A percentile compares a stretch with the other conserved stretches of the same genome.
phyloP scores from a whole-genome alignment of 2,888 invertebrate species.

The Gasteruption jaculator region DNA sequence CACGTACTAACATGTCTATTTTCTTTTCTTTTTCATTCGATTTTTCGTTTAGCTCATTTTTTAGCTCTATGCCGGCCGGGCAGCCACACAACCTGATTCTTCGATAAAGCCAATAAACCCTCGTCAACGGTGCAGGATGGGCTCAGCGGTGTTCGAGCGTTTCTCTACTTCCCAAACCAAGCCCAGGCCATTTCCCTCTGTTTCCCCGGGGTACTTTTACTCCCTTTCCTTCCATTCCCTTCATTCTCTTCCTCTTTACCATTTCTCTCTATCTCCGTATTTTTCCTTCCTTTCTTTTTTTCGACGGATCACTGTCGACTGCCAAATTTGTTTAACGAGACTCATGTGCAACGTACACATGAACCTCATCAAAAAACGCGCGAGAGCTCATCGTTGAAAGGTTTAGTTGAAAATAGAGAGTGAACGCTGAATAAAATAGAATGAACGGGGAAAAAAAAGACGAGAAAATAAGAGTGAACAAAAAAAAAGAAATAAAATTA shows the following conservation, averaged over 20 bases:
- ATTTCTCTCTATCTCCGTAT: too few relatives aligned
- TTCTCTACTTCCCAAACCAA: slow-evolving; percentile 17
- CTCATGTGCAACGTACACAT: too few relatives aligned
- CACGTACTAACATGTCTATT: too few relatives aligned
- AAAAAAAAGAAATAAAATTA: too few relatives aligned
- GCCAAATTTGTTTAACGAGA: slow-evolving; percentile 41
- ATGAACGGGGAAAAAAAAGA: too few relatives aligned
- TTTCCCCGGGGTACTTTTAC: slow-evolving; percentile 34
- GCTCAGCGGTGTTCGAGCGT: slow-evolving; percentile 18
- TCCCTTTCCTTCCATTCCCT: slow-evolving; percentile 6
- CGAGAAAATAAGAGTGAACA: too few relatives aligned
- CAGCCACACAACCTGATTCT: slow-evolving; percentile 27
- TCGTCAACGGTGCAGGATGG: slow-evolving; percentile 41
- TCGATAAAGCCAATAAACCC: slow-evolving; percentile 44
- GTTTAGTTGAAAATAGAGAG: too few relatives aligned
- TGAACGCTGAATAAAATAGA: too few relatives aligned
- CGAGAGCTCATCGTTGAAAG: too few relatives aligned
- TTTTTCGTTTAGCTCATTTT: too few relatives aligned
- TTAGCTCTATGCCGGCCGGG: neutral
- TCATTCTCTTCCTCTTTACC: neutral
- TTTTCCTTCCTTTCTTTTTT: slow-evolving; percentile 23
- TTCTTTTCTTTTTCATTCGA: too few relatives aligned
- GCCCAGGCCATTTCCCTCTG: slow-evolving; percentile 25
- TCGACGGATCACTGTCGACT: slow-evolving; percentile 27
- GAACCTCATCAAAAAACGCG: too few relatives aligned